Evolutionary conservation across 2,113 vertebrate species (phyloP).

Genomic region (Nannobrachium achirus): DNA sequence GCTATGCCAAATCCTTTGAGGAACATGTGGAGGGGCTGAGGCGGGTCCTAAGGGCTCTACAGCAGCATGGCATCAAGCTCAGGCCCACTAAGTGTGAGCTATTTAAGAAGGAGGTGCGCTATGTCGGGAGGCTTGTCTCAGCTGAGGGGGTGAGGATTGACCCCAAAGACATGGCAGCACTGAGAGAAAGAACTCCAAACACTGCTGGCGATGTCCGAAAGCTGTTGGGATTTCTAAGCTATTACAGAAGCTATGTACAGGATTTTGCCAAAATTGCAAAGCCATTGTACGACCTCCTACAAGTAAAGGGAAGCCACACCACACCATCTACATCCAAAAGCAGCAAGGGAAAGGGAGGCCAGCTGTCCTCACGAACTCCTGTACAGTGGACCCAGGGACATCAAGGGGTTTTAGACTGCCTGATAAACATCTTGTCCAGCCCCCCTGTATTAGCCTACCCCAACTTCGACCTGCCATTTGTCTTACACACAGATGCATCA

Average conservation of each 20-base stretch:
- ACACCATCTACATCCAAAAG: not conserved
- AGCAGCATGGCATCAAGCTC: constrained; percentile 4
- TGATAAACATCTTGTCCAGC: not conserved
- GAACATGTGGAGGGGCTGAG: no score
- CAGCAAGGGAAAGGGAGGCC: not conserved
- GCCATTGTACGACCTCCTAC: constrained; percentile 8
- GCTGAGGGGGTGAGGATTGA: constrained; percentile 20
- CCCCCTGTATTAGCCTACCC: not conserved
- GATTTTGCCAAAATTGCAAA: constrained; percentile 21
- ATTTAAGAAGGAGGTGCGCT: constrained; percentile 7
- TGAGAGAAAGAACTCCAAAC: constrained; percentile 4
- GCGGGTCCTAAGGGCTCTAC: no score
- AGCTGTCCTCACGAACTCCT: not conserved
- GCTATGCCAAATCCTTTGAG: no score
- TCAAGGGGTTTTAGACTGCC: no score
- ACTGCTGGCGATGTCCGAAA: constrained; percentile 9
- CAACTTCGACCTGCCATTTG: no score
- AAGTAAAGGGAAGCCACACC: no score
- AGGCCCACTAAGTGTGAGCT: constrained; percentile 17
- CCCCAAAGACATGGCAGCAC: constrained; percentile 19
- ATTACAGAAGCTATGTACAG: constrained; percentile 11
- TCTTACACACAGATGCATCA: no score
- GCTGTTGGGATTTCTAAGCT: constrained; percentile 21
- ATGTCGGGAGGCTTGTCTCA: constrained; percentile 13
- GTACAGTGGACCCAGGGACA: constrained; percentile 1